Conservation (phyloP, 2,888 invertebrate genomes). For the Hesperia comma region DNA sequence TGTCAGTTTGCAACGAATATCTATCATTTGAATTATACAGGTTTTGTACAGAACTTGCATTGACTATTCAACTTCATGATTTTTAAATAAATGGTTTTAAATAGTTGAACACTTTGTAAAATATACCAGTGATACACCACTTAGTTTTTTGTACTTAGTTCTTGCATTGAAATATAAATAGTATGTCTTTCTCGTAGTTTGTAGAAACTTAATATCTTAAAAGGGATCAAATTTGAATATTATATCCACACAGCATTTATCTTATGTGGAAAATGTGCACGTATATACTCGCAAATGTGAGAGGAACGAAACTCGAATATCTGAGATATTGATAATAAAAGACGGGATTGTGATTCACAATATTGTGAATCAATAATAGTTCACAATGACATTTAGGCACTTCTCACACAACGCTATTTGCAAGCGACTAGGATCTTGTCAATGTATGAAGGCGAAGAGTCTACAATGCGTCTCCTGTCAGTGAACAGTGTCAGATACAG, state of each 20-base stretch:
- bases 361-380: too few species aligned
- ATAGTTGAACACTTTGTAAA: conserved; percentile 1
- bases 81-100: too few species aligned
- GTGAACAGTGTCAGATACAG: too few species aligned
- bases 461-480: too few species aligned
- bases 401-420: too few species aligned
- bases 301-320: conserved; percentile 16
- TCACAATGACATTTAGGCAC: background rate
- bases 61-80: too few species aligned
- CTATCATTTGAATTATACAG: too few species aligned
- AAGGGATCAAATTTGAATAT: conserved; percentile 19
- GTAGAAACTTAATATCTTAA: background rate
- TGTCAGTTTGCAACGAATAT: too few species aligned
- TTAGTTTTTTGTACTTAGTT: background rate
- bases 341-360: conserved; percentile 5
- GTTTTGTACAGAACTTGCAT: too few species aligned
- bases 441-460: too few species aligned
- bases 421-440: too few species aligned
- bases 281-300: background rate
- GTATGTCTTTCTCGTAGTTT: background rate
- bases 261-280: background rate
- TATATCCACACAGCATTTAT: background rate
- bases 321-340: conserved; percentile 11
- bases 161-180: background rate
- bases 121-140: conserved; percentile 9